Base-by-base conservation (phyloP, 2,113 vertebrate species). In the Pseudorasbora parva region DNA sequence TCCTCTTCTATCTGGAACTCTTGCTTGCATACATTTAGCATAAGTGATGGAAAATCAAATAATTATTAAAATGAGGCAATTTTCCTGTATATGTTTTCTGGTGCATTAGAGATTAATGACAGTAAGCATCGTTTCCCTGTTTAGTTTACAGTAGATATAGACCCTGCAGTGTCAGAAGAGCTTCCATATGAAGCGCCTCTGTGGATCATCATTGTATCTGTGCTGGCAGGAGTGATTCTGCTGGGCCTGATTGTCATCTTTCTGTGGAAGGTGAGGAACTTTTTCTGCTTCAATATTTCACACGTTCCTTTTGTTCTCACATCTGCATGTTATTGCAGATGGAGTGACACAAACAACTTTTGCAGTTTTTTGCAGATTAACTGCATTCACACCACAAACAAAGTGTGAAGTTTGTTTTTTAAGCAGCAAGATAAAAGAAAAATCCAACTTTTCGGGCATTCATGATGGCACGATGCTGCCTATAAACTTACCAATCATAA, bases 231-330 rank as follows among this genome's bases (percentile, higher is more conserved):
- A 59, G 88, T 97, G 30, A 73, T 95, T 21, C 94, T 99, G 60
- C 91, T 99, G 88, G 94, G 94, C 1, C 25, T 96, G 21, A 96
- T 99, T 85, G 94, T 95, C 86, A 60, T 97, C 25, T 75, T 97
- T 78, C 94, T 99, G 33, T 97, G 96, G 96, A 97, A 97, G 97
- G 97, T 98, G 91, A 88, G 71, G 64, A 69, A 37, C 45, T 45
- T 64, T 27, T 33, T 19, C 17, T 19, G 10, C 51, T 78, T 59
- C 12, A 19, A 1, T 60, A 14, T 59, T 15, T 4, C 60, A 80
- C 59, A 30, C 15, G 66, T 64, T 68, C 43, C 27, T 54, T 56
- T n/a, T 54, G 59, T 81, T 69, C 62, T 27, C 69, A 25, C 69
- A 59, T 74, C 66, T 51, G 27, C 25, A 6, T 8, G 64, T 71